These are phyloP conservation scores for Protomyctophum bolini DNA, from an alignment of 2,113 vertebrate species.

Conservation along the genomic window DNA sequence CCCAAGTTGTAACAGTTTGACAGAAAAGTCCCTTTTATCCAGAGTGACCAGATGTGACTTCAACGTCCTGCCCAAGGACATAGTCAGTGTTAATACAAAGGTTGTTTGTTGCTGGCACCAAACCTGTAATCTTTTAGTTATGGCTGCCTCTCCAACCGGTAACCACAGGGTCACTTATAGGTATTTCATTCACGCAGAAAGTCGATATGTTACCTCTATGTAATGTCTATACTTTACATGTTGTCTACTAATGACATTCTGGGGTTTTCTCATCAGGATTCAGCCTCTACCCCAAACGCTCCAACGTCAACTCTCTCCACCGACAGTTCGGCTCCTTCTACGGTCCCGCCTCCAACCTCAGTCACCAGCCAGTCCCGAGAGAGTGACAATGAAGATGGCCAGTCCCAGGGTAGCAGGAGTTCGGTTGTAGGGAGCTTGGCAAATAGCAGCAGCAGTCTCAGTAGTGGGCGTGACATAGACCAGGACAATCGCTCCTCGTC, in stretches of 20 bases:
- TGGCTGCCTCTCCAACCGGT: no score
- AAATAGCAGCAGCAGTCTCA: conserved; percentile 93
- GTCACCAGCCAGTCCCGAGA: conserved; percentile 79
- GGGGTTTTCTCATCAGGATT: conserved; percentile 68
- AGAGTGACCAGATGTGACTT: no score
- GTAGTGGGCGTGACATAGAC: conserved; percentile 96
- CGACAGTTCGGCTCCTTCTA: conserved; percentile 74
- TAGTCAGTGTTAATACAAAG: no score
- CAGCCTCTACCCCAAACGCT: conserved; percentile 70
- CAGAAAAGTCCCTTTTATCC: no score
- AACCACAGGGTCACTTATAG: no score
- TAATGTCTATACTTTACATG: conserved; percentile 6
- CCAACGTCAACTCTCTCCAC: conserved; percentile 78
- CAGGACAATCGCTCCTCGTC: conserved; percentile 99
- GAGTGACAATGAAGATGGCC: conserved; percentile 83
- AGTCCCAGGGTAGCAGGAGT: conserved; percentile 85
- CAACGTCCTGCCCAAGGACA: no score
- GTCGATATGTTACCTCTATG: not conserved
- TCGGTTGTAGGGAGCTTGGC: conserved; percentile 93
- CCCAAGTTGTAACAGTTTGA: no score
- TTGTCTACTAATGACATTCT: conserved; percentile 44
- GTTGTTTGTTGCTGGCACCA: no score
- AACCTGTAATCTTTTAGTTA: no score
- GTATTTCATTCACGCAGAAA: not conserved
- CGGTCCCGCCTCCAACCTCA: conserved; percentile 74